Evolutionary conservation across 1,140 invertebrate species (phyloP).

Genomic region (Panulirus ornatus): DNA sequence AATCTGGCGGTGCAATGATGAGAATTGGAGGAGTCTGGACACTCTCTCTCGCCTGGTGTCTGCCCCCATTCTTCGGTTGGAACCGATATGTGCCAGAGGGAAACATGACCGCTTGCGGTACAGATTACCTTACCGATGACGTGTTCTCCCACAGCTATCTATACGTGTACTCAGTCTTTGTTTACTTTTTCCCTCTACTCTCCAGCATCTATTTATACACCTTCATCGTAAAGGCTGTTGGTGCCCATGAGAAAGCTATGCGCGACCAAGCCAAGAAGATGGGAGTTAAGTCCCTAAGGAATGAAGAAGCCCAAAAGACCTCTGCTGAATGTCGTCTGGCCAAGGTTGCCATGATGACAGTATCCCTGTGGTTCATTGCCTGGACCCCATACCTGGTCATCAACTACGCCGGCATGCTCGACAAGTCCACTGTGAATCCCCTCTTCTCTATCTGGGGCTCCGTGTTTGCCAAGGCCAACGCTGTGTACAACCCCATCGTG

Average conservation of each 20-base stretch:
- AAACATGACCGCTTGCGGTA: neutral
- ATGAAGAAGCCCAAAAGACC: slow-evolving; percentile 16
- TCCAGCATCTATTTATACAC: neutral
- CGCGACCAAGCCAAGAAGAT: slow-evolving; percentile 30
- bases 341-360: slow-evolving; percentile 22
- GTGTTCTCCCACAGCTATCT: neutral
- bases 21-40: neutral
- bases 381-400: slow-evolving; percentile 8
- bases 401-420: neutral
- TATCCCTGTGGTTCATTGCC: slow-evolving; percentile 28
- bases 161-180: neutral
- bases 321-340: slow-evolving; percentile 13
- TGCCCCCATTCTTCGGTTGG: neutral
- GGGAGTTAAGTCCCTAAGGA: slow-evolving; percentile 19
- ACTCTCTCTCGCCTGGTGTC: neutral
- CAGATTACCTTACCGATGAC: neutral
- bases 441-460: too few relatives aligned
- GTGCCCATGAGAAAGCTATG: slow-evolving; percentile 13
- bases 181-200: neutral
- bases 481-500: slow-evolving; percentile 30
- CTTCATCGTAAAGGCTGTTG: slow-evolving; percentile 26
- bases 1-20: neutral
- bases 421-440: too few relatives aligned
- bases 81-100: slow-evolving; percentile 2
- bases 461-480: slow-evolving; percentile 14